phyloP scores from a whole-genome alignment of 2,113 vertebrate species.

The Proterorhinus semilunaris region DNA sequence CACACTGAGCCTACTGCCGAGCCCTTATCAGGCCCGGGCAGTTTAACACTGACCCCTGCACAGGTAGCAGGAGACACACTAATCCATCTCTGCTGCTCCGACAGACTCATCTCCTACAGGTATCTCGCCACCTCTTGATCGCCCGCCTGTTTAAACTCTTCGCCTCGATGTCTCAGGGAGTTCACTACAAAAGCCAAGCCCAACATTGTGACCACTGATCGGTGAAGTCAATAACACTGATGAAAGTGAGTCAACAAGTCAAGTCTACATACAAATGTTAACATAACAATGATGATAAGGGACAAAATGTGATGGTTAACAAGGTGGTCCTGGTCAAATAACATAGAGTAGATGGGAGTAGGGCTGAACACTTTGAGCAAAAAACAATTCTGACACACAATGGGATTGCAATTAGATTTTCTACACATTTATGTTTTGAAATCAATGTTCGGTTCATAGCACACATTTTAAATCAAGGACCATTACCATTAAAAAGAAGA shows the following conservation, averaged over 20 bases:
- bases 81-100: conserved; percentile 73
- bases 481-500: no score
- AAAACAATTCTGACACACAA: no score
- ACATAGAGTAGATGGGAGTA: no score
- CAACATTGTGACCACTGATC: neutral
- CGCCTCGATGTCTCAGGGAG: conserved; percentile 30
- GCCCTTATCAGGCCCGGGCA: conserved; percentile 66
- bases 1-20: conserved; percentile 71
- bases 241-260: no score
- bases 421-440: no score
- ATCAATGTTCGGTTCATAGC: no score
- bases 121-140: conserved; percentile 25
- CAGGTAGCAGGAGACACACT: conserved; percentile 75
- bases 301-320: neutral
- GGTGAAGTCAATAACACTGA: neutral
- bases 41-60: conserved; percentile 78
- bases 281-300: neutral
- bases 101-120: conserved; percentile 56
- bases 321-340: no score
- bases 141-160: conserved; percentile 10
- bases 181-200: conserved; percentile 21
- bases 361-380: no score
- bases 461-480: no score
- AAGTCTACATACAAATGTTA: no score
- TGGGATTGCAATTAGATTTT: no score